These are phyloP conservation scores for Mythimna vitellina DNA, from an alignment of 2,888 invertebrate species.

Conservation along the genomic window DNA sequence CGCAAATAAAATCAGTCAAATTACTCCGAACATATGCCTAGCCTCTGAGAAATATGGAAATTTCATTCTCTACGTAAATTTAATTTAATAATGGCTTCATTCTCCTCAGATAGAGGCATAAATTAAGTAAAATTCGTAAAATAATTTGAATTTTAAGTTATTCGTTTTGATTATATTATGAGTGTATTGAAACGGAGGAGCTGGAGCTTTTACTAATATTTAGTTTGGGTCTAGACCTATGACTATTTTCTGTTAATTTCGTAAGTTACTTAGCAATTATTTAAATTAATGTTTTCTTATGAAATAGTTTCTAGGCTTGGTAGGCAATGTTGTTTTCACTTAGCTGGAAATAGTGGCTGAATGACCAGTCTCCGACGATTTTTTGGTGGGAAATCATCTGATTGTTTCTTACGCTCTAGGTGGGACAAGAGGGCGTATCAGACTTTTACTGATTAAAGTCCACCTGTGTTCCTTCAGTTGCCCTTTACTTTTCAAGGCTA, in stretches of 20 bases:
- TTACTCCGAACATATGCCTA: conserved; percentile 58
- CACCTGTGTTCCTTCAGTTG: no score
- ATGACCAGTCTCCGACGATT: not conserved
- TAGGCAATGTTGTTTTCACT: not conserved
- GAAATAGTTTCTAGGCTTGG: conserved; percentile 2
- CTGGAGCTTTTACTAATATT: conserved; percentile 44
- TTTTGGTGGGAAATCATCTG: no score
- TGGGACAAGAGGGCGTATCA: no score
- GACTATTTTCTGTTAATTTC: conserved; percentile 43
- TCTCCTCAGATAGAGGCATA: conserved; percentile 63
- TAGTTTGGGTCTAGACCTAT: conserved; percentile 36
- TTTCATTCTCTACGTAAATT: conserved; percentile 67
- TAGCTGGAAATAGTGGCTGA: not conserved
- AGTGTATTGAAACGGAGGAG: conserved; percentile 27
- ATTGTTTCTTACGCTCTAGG: no score
- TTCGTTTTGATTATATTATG: conserved; percentile 59
- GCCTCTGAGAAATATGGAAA: conserved; percentile 64
- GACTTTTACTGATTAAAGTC: no score
- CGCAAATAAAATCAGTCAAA: conserved; percentile 61
- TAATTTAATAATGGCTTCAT: conserved; percentile 67
- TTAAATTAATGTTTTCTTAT: conserved; percentile 28
- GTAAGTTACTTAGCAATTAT: conserved; percentile 33
- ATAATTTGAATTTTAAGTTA: conserved; percentile 66
- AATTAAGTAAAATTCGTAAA: conserved; percentile 66
- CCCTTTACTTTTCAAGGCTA: no score